Base-by-base conservation (phyloP, 2,888 invertebrate species). In the Prosopocoilus inquinatus region DNA sequence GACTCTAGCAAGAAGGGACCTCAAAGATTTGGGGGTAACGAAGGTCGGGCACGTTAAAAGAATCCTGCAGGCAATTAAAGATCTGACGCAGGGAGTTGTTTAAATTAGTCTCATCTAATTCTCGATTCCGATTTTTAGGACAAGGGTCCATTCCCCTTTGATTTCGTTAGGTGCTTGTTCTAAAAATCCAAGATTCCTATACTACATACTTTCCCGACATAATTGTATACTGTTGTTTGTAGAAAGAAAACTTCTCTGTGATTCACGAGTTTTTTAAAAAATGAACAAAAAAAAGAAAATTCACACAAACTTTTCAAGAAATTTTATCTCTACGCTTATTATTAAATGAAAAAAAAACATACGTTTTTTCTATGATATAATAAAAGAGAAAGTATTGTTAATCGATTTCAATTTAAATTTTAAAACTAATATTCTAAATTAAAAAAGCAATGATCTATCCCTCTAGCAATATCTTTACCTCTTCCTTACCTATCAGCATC, bases 41-140 rank as follows among this genome's bases (percentile, higher is more conserved):
- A 97, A 97, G 80, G 93, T 97, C 48, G 97, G 97, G 0, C 97
- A 97, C 75, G 89, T 96, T 32, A 97, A 97, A 79, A 85, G 97
- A 70, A 91, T 98, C 64, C 85, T 95, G 62, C 93, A 94, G 75
- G 94, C 92, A 15, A 92, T 96, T 60, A 91, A 92, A 78, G 95
- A 96, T 75, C 79, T 91, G 61, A 53, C 75, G 55, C 76, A 76
- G 70, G 74, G 75, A 59, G 70, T 71, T 67, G 74, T 73, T 73
- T 28, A 20, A 28, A 28, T 28, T 28, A 7, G 5, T 28, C 7
- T 28, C 20, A 28, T 7, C 20, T 28, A 5, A 28, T 28, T n/a
- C n/a, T n/a, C n/a, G n/a, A n/a, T n/a, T 28, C 20, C 20, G 20
- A 28, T 28, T 28, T 28, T 28, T 28, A 28, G 20, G 20, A 28